Evolutionary conservation across 2,113 vertebrate species (phyloP).

Genomic region (Dolichotis patagonum): DNA sequence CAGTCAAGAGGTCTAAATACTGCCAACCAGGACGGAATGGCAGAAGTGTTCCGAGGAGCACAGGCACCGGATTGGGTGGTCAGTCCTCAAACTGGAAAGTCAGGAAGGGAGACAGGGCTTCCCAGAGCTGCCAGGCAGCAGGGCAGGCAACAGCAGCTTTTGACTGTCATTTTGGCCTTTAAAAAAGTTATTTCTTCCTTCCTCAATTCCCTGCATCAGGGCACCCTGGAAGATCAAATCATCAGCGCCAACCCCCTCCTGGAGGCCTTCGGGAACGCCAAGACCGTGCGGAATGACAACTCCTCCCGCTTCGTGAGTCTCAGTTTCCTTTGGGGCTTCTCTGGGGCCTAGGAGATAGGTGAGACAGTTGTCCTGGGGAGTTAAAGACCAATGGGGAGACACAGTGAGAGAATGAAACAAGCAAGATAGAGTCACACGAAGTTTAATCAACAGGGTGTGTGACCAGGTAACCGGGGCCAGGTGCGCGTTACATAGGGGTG

Average conservation of each 20-base stretch:
- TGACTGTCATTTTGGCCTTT: background rate
- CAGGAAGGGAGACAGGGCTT: rapidly evolving
- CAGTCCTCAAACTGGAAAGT: background rate
- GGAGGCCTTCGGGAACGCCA: constrained; percentile 93
- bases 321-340: background rate
- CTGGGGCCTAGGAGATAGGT: background rate
- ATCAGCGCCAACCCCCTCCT: constrained; percentile 90
- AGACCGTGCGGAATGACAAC: constrained; percentile 94
- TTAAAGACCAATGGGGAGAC: background rate
- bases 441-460: background rate
- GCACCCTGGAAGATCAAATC: constrained; percentile 93
- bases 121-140: background rate
- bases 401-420: background rate
- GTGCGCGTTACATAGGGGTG: background rate
- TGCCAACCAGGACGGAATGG: background rate
- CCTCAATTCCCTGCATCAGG: constrained; percentile 76
- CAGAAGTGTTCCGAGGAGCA: background rate
- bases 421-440: no score
- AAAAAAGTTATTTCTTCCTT: background rate
- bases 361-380: background rate
- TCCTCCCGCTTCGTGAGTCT: constrained; percentile 92
- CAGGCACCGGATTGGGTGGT: rapidly evolving
- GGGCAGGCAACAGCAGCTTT: background rate
- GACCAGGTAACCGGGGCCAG: background rate
- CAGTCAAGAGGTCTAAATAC: background rate